These are phyloP conservation scores for Arothron firmamentum DNA, from an alignment of 2,113 vertebrate genomes.

Conservation along the genomic window DNA sequence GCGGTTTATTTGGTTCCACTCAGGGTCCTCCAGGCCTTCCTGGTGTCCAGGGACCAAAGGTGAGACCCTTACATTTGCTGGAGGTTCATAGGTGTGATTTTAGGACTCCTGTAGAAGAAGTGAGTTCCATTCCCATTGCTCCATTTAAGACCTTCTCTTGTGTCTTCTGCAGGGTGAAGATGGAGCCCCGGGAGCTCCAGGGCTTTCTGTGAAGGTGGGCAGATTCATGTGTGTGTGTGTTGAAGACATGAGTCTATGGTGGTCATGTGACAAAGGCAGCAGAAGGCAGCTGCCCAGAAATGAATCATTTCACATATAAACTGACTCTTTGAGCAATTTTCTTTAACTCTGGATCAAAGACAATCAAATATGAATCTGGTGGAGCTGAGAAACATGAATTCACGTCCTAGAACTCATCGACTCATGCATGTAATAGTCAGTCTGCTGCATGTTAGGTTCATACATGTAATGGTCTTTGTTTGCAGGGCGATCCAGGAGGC, in stretches of 20 bases:
- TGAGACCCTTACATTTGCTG: conserved; percentile 33
- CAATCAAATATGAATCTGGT: neutral
- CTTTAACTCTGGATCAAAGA: too few species aligned
- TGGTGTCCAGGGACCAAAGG: conserved; percentile 72
- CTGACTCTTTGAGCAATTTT: too few species aligned
- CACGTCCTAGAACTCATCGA: too few species aligned
- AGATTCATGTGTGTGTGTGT: too few species aligned
- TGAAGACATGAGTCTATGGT: too few species aligned
- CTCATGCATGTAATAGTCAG: too few species aligned
- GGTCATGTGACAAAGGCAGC: too few species aligned
- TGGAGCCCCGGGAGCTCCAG: conserved; percentile 66
- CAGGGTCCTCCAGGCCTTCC: conserved; percentile 63
- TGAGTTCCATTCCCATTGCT: too few species aligned
- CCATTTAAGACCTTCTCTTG: neutral
- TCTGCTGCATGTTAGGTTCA: too few species aligned
- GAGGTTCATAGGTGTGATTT: neutral
- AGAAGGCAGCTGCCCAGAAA: too few species aligned
- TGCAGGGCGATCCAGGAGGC: conserved; percentile 70
- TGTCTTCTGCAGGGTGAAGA: conserved; percentile 69
- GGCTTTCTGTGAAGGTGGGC: conserved; percentile 70
- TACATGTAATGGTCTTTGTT: conserved; percentile 4
- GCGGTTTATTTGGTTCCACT: neutral
- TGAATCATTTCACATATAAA: too few species aligned
- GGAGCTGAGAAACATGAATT: too few species aligned
- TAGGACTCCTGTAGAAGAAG: neutral